These are phyloP conservation scores for Atherinomorus stipes DNA, from an alignment of 2,113 vertebrate species.

Conservation along the genomic window DNA sequence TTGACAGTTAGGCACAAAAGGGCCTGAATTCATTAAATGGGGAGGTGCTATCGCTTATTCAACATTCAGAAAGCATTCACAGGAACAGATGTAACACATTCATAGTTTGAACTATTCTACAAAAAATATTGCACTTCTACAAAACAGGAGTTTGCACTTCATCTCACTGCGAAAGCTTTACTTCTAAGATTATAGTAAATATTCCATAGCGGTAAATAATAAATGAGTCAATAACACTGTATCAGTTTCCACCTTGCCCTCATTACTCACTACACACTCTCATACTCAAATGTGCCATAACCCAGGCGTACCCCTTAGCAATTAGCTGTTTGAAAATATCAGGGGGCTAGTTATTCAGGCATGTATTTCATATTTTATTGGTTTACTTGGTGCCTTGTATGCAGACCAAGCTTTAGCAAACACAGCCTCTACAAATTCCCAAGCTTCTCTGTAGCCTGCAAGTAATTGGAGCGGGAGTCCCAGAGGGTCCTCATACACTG, in stretches of 20 bases:
- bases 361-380: slow-evolving; percentile 76
- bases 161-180: slow-evolving; percentile 33
- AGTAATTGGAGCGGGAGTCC: slow-evolving; percentile 82
- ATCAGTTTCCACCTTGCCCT: slow-evolving; percentile 66
- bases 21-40: slow-evolving; percentile 73
- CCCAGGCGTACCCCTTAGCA: slow-evolving; percentile 63
- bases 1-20: slow-evolving; percentile 77
- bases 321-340: slow-evolving; percentile 75
- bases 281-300: slow-evolving; percentile 66
- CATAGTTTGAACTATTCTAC: slow-evolving; percentile 24
- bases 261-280: slow-evolving; percentile 72
- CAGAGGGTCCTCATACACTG: slow-evolving; percentile 64
- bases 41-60: slow-evolving; percentile 41
- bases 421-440: slow-evolving; percentile 69
- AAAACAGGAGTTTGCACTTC: slow-evolving; percentile 13
- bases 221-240: slow-evolving; percentile 72
- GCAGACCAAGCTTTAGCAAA: slow-evolving; percentile 62
- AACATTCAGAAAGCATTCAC: neutral
- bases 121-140: slow-evolving; percentile 4
- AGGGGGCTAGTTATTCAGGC: slow-evolving; percentile 72
- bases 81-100: slow-evolving; percentile 31
- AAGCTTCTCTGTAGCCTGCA: slow-evolving; percentile 71
- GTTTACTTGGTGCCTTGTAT: slow-evolving; percentile 66
- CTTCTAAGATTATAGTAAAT: slow-evolving; percentile 62
- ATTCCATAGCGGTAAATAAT: slow-evolving; percentile 68